Percentiles rank a stretch among this genome's conserved stretches.
Conservation (phyloP, 2,113 vertebrate species). For the Chaetura pelagica region DNA sequence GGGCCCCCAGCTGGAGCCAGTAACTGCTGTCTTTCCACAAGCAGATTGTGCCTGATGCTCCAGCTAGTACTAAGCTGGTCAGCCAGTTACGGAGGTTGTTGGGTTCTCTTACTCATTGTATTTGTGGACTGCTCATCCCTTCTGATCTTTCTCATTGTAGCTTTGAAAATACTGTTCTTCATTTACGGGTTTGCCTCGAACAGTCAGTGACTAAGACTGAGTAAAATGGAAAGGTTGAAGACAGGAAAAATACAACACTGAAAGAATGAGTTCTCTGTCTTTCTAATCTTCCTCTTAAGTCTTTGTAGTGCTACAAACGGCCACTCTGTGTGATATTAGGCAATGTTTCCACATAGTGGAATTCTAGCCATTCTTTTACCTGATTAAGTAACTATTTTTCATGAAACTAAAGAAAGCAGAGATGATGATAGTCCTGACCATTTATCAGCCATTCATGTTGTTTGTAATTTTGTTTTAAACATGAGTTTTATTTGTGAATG, state of each 20-base stretch:
- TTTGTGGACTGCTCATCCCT: neutral
- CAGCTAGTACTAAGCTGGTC: neutral
- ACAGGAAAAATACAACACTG: constrained; percentile 43
- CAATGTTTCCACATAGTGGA: constrained; percentile 55
- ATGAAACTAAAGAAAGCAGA: neutral
- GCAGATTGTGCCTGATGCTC: rapidly evolving
- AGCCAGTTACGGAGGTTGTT: neutral
- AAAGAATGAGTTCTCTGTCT: constrained; percentile 50
- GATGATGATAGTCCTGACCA: neutral
- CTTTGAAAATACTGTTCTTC: constrained; percentile 1
- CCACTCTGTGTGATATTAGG: constrained; percentile 44
- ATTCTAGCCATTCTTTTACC: neutral
- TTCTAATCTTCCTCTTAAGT: constrained; percentile 57
- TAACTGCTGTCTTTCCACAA: neutral
- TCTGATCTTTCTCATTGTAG: neutral
- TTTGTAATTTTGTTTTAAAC: neutral
- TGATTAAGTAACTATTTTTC: constrained; percentile 34
- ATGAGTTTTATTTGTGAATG: neutral
- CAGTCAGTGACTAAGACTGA: constrained; percentile 51
- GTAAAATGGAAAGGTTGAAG: constrained; percentile 62
- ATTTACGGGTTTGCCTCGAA: constrained; percentile 14
- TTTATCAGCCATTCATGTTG: neutral
- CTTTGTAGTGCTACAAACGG: constrained; percentile 33
- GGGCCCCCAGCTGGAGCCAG: neutral
- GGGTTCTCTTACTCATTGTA: neutral